Evolutionary conservation across 2,113 vertebrate species (phyloP), one percentile per base, ranked within the genome.

Genomic region (Eidolon helvum): DNA sequence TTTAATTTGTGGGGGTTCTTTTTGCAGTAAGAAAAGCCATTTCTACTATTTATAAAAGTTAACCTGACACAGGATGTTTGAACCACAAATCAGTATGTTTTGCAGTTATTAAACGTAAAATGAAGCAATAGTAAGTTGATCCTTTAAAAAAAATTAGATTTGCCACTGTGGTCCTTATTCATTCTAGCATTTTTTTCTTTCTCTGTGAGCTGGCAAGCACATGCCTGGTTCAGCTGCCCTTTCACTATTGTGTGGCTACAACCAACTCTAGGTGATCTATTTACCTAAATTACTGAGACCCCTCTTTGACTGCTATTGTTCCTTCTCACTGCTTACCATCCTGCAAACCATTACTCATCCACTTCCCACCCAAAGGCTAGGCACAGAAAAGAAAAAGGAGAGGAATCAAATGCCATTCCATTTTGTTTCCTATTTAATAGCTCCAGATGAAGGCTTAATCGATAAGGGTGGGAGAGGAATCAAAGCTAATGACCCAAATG

Each of bases 21-120:
- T 90, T 87, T 84, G 26, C 10, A 78, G 10, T 65, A 91, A 71
- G 40, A n/a, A 40, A 84, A 90, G 24, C 18, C 21, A 91, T 0
- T 92, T 93, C 35, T 90, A 26, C 35, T 22, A 45, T 10, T 95
- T 94, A 59, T 2, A 66, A 80, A 83, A 93, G 63, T 88, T 95
- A 93, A 71, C 78, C 30, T 91, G 43, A 45, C 50, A 35, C 66
- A 72, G 38, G 93, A 65, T 61, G n/a, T 21, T 35, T 66, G 26
- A 92, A 79, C 5, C 35, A 59, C 79, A 85, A 53, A 38, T 92
- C 45, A 80, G n/a, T 83, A 33, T 95, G 40, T 77, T 43, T 94
- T 90, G 0, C 3, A 30, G 16, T 91, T 90, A 91, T 87, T 86
- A 87, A 87, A n/a, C 38, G 74, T 68, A 66, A 68, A 91, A 87